Base-by-base conservation (phyloP, 2,113 vertebrate genomes). In the Plectropomus leopardus region DNA sequence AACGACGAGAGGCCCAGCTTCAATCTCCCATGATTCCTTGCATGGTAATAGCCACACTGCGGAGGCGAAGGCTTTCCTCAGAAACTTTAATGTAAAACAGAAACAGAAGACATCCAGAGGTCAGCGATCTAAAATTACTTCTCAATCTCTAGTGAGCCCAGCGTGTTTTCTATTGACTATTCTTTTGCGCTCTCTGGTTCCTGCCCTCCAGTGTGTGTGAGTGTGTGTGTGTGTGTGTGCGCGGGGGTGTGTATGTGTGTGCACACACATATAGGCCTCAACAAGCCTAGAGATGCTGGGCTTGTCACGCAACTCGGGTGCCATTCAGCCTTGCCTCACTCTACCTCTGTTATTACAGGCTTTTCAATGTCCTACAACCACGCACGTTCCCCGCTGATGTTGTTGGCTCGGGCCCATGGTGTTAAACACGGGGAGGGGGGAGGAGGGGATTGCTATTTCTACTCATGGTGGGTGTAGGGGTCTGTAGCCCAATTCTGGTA, bases 121-220 rank as follows among this genome's bases (percentile, higher is more conserved):
- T 94, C 93, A 93, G 76, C 44, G 19, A 78, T 92, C 91, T 95
- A 92, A 92, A 92, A 94, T 95, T 92, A 94, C 93, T 90, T 75
- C 82, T 90, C 80, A 93, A 84, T 86, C 89, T 87, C 86, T 63
- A 82, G 89, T 87, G 92, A 93, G 90, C 79, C 89, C 81, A 94
- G 93, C 89, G 78, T 94, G 92, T 96, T 96, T 95, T 94, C 93
- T 94, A 95, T 94, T 88, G 93, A 87, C 87, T 89, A 83, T 93
- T 67, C 59, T 76, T 85, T 82, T 93, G 84, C 80, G 79, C 88
- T 94, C 95, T 95, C 92, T 93, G 76, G 91, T 94, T 91, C 91
- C 80, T 94, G 93, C 91, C 93, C 89, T 95, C 87, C 73, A 93
- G 88, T 93, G 89, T 90, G 89, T 86, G 86, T 93, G 89, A 90